Percentiles rank a stretch among this genome's conserved stretches.
Evolutionary conservation across 2,888 invertebrate species (phyloP).

Genomic region (Heliconius ethilla): DNA sequence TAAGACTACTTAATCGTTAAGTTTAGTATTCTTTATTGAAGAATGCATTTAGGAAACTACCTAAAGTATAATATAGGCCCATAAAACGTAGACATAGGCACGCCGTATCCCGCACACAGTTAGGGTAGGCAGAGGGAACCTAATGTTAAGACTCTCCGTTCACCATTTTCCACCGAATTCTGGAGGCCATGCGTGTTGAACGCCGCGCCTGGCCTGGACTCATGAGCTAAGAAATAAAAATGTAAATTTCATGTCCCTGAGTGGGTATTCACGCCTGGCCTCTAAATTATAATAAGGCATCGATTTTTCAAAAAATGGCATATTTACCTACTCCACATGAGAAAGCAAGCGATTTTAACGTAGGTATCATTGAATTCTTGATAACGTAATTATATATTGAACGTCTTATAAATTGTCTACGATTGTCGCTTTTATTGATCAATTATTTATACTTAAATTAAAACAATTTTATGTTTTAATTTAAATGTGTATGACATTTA

Average conservation of each 20-base stretch:
- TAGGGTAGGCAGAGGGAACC: no score
- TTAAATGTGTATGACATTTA: no score
- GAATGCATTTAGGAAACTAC: background rate
- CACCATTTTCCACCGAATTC: no score
- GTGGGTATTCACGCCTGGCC: no score
- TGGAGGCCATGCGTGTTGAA: no score
- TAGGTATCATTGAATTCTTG: slow-evolving; percentile 4
- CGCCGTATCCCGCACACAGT: background rate
- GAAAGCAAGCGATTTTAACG: slow-evolving; percentile 1
- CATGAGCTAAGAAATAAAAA: no score
- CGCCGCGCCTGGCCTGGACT: no score
- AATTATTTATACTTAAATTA: background rate
- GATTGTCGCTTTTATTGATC: background rate
- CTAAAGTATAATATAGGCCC: background rate
- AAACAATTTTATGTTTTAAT: background rate
- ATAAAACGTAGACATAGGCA: background rate
- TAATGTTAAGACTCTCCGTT: no score
- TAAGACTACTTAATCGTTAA: background rate
- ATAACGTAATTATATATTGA: background rate
- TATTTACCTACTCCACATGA: background rate
- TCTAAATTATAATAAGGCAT: background rate
- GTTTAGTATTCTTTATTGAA: background rate
- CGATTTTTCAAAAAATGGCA: background rate
- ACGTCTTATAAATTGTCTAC: background rate
- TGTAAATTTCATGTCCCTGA: no score